Percentiles rank a stretch among this genome's conserved stretches.
phyloP scores from a whole-genome alignment of 2,888 invertebrate genomes.

The Drosophila anomalata region DNA sequence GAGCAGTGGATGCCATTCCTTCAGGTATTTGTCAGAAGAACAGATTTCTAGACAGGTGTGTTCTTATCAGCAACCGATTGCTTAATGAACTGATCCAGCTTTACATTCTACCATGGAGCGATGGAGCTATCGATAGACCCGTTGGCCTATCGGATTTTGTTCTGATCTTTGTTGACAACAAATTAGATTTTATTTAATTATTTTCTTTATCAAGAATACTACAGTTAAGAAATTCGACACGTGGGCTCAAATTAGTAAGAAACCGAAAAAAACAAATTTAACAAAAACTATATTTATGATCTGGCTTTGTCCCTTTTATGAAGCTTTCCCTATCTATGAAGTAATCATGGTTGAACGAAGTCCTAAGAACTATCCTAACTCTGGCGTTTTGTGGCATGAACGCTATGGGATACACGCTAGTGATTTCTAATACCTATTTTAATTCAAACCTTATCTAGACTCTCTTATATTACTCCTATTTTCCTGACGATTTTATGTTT shows the following conservation, averaged over 20 bases:
- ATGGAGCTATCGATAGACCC: slow-evolving; percentile 23
- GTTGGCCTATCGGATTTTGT: slow-evolving; percentile 11
- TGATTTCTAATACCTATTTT: slow-evolving; percentile 22
- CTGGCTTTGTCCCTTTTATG: slow-evolving; percentile 12
- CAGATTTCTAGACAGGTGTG: neutral
- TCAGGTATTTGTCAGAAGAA: neutral
- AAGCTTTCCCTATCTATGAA: slow-evolving; percentile 26
- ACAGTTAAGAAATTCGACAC: slow-evolving; percentile 15
- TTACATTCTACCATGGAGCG: neutral
- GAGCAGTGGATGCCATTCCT: slow-evolving; percentile 29
- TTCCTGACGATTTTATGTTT: neutral
- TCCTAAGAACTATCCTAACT: slow-evolving; percentile 17
- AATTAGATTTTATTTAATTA: slow-evolving; percentile 12
- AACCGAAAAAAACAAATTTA: slow-evolving; percentile 52
- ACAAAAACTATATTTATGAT: slow-evolving; percentile 29
- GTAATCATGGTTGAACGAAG: slow-evolving; percentile 15
- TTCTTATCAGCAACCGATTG: neutral
- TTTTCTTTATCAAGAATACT: slow-evolving; percentile 3
- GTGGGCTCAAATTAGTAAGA: neutral
- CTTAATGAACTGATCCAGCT: slow-evolving; percentile 18
- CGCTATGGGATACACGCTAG: slow-evolving; percentile 13
- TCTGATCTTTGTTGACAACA: slow-evolving; percentile 15
- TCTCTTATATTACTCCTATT: neutral
- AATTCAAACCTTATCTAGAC: slow-evolving; percentile 23
- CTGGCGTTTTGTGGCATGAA: slow-evolving; percentile 13